Percentiles rank a stretch among this genome's conserved stretches.
These are phyloP conservation scores for Villa cingulata DNA, from an alignment of 2,888 invertebrate genomes.

Conservation along the genomic window DNA sequence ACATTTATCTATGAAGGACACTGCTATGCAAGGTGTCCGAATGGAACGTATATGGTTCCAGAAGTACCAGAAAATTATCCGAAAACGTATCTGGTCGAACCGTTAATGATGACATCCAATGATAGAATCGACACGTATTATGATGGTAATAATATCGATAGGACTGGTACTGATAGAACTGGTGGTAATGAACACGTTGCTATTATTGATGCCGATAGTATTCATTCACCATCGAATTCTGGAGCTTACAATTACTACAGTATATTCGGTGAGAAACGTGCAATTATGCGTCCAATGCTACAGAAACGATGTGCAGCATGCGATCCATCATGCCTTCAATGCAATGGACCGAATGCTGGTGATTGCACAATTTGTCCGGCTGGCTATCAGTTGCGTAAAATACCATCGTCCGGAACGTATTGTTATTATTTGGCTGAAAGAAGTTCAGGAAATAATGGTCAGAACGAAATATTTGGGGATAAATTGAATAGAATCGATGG, in stretches of 20 bases:
- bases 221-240: too few species aligned
- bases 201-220: too few species aligned
- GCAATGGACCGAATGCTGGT: slow-evolving; percentile 27
- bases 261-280: neutral
- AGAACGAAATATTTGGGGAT: neutral
- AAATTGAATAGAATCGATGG: neutral
- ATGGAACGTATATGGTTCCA: slow-evolving; percentile 21
- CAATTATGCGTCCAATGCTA: neutral
- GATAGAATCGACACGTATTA: neutral
- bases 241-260: too few species aligned
- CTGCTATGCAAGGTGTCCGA: slow-evolving; percentile 30
- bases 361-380: slow-evolving; percentile 29
- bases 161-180: too few species aligned
- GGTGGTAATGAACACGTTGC: too few species aligned
- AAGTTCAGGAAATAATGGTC: slow-evolving; percentile 22
- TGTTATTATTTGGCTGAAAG: slow-evolving; percentile 29
- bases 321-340: slow-evolving; percentile 28
- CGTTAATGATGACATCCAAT: neutral
- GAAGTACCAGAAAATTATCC: neutral
- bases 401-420: slow-evolving; percentile 25
- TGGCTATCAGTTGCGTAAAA: slow-evolving; percentile 25
- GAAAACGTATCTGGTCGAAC: neutral
- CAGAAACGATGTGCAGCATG: slow-evolving; percentile 24
- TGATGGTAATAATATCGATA: neutral
- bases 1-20: slow-evolving; percentile 27